Percentiles rank a stretch among this genome's conserved stretches.
phyloP scores from a whole-genome alignment of 2,113 vertebrate genomes.

The Hemicordylus capensis region DNA sequence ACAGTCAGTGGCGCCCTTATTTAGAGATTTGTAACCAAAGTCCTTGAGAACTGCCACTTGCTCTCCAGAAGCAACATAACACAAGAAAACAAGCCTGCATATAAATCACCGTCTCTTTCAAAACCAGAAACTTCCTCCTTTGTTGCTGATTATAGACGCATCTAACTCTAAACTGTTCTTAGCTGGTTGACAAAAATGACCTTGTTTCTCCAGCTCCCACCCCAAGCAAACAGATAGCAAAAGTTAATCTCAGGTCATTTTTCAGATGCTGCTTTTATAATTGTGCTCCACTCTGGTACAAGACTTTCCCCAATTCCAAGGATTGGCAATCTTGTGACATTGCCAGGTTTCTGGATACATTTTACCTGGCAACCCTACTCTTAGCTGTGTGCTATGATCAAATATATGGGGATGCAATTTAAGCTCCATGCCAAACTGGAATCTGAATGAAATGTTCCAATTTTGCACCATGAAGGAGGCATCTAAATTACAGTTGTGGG shows the following conservation, averaged over 20 bases:
- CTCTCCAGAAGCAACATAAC: background rate
- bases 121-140: background rate
- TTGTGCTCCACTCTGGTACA: no score
- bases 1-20: background rate
- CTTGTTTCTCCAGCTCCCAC: no score
- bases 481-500: background rate
- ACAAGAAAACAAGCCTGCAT: background rate
- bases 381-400: background rate
- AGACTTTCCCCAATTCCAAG: no score
- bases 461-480: background rate
- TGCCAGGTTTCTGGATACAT: no score
- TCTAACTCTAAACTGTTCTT: background rate
- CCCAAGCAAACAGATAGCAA: no score
- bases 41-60: background rate
- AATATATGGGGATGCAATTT: background rate
- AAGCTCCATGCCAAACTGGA: background rate
- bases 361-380: no score
- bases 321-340: no score
- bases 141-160: background rate
- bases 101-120: background rate
- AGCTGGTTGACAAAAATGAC: no score
- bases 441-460: background rate
- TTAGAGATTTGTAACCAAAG: background rate
- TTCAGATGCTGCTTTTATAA: no score
- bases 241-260: no score